Conservation (phyloP, 1,140 invertebrate species). For the silkworm (Bombyx mori) region ASM3026992v2 NC_085118.1:10472501-10473000, state of each 20-base stretch:
- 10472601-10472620: conserved; percentile 74
- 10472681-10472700: conserved; percentile 63
- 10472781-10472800: conserved; percentile 13
- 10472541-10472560: conserved; percentile 58
- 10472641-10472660: conserved; percentile 68
- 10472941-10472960: no score
- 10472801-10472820: conserved; percentile 1
- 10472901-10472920: no score
- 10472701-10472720: conserved; percentile 13
- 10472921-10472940: no score
- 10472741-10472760: conserved; percentile 23
- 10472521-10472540: conserved; percentile 54
- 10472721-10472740: conserved; percentile 15
- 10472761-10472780: conserved; percentile 17
- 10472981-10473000: no score
- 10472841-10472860: no score
- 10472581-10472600: conserved; percentile 58
- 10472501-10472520: conserved; percentile 73
- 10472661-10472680: conserved; percentile 72
- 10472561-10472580: conserved; percentile 74
- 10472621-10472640: conserved; percentile 75
- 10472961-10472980: no score
- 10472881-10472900: no score
- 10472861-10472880: no score
- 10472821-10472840: neutral